A percentile compares a stretch with the other conserved stretches of the same genome.
phyloP scores from a whole-genome alignment of 2,113 vertebrate genomes.

The Nothocercus julius region DNA sequence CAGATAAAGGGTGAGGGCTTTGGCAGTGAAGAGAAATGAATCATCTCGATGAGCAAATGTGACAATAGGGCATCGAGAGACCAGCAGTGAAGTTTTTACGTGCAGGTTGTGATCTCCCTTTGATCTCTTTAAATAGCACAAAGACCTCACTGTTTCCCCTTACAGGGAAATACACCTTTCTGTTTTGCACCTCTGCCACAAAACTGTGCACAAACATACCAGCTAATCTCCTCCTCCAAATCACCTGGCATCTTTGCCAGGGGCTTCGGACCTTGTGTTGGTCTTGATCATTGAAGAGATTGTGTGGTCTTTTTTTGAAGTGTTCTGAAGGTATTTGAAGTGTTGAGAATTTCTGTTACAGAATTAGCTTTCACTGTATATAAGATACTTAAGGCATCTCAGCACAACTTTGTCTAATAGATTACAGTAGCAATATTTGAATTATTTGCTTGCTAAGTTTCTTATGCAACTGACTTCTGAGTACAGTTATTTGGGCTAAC shows the following conservation, averaged over 20 bases:
- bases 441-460: not conserved
- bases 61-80: not conserved
- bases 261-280: not conserved
- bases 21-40: not conserved
- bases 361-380: not conserved
- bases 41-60: not conserved
- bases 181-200: not conserved
- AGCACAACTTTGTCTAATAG: not conserved
- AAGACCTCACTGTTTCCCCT: not conserved
- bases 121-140: not conserved
- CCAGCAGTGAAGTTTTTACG: too few relatives aligned
- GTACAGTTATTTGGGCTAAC: not conserved
- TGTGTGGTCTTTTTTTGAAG: not conserved
- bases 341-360: not conserved
- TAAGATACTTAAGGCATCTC: not conserved
- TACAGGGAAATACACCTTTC: not conserved
- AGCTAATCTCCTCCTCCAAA: not conserved
- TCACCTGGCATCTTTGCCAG: not conserved
- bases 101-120: not conserved
- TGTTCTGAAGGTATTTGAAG: not conserved
- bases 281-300: not conserved
- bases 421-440: not conserved
- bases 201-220: not conserved
- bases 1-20: not conserved
- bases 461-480: not conserved